Base-by-base conservation (phyloP, 2,797 vertebrate genomes). In the Chromis chromis region DNA sequence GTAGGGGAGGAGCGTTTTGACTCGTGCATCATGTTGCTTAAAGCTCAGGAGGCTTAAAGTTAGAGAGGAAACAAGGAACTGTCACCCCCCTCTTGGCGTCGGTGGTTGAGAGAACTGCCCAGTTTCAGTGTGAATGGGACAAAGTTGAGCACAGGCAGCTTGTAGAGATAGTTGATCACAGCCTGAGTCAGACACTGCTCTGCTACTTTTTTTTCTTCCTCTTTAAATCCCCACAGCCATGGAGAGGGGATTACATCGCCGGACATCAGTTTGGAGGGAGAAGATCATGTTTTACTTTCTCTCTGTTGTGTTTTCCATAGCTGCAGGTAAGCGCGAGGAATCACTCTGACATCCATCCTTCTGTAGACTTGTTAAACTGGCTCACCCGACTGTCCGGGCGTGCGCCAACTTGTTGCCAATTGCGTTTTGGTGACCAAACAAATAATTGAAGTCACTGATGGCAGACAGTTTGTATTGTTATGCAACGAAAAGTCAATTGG, bases 261-360 rank as follows among this genome's bases (percentile, higher is more conserved):
- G 56, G 60, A 74, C 66, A 16, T 39, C 64, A 6, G 40, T 53
- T 0, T 57, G 71, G 59, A 57, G 46, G n/a, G 49, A 21, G 31
- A 61, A 21, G 13, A 11, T n/a, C 17, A 0, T 33, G 3, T 33
- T 89, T n/a, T 87, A 83, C 82, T 1, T 94, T 0, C 87, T 69
- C 74, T 67, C 48, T 10, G 22, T 73, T 3, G 44, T 94, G 70
- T 1, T 86, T 11, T 8, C 56, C 48, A 17, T 57, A 1, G 61
- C 60, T 63, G 66, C 28, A 94, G 94, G 94, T 95, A 90, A 92
- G 90, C 1, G 14, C 3, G 1, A 2, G 7, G 7, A 36, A 16
- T 4, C 25, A 24, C 39, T 5, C 50, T 28, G 28, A 58, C 63
- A 44, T 19, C n/a, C 56, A 49, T 25, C 21, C 14, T 58, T 27